Percentiles rank a stretch among this genome's conserved stretches.
Evolutionary conservation across 2,113 vertebrate species (phyloP).

Genomic region (Percopsis transmontana): DNA sequence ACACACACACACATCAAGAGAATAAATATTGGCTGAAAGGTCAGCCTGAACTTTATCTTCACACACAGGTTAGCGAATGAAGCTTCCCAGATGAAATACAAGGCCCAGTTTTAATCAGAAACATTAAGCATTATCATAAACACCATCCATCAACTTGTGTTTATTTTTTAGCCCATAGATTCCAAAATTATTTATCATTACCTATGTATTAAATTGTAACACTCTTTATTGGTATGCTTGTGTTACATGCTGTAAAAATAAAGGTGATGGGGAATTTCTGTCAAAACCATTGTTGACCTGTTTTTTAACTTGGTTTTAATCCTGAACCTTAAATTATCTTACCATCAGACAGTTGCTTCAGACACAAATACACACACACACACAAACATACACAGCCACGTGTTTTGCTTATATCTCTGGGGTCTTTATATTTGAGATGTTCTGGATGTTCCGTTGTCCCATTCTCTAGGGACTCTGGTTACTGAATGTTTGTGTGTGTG

Average conservation of each 20-base stretch:
- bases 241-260: slow-evolving; percentile 25
- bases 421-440: too few relatives aligned
- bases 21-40: slow-evolving; percentile 75
- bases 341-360: slow-evolving; percentile 51
- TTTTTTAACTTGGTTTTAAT: slow-evolving; percentile 70
- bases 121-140: slow-evolving; percentile 25
- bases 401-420: too few relatives aligned
- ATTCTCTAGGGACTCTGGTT: too few relatives aligned
- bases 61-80: slow-evolving; percentile 70
- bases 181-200: slow-evolving; percentile 23
- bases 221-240: slow-evolving; percentile 27
- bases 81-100: slow-evolving; percentile 68
- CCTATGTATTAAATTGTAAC: background rate
- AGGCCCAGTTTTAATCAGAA: slow-evolving; percentile 53
- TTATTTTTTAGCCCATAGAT: slow-evolving; percentile 22
- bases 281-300: slow-evolving; percentile 42
- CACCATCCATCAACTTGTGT: slow-evolving; percentile 25
- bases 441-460: too few relatives aligned
- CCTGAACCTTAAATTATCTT: slow-evolving; percentile 63
- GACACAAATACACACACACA: background rate
- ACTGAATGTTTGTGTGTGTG: background rate
- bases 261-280: slow-evolving; percentile 43
- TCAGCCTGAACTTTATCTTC: slow-evolving; percentile 78
- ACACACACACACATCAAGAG: slow-evolving; percentile 73
- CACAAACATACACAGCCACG: background rate